These are phyloP conservation scores for Notiomystis cincta DNA, from an alignment of 2,113 vertebrate genomes.

Conservation along the genomic window DNA sequence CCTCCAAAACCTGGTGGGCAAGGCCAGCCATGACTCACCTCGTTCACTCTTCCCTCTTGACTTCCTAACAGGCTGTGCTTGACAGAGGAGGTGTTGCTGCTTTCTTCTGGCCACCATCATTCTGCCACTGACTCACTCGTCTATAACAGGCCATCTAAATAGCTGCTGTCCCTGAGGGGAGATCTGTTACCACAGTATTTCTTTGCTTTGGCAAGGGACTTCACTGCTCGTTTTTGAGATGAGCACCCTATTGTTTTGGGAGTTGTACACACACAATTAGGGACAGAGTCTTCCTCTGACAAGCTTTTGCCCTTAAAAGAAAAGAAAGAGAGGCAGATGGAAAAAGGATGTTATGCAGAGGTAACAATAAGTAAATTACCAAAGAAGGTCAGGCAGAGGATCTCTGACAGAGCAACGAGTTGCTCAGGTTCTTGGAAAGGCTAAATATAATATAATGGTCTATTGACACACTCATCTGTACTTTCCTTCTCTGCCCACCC, in stretches of 20 bases:
- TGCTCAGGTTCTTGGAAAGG: neutral
- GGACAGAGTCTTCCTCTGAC: neutral
- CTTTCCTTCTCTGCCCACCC: neutral
- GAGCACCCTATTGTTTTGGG: neutral
- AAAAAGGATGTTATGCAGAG: neutral
- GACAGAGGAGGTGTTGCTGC: neutral
- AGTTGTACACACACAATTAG: neutral
- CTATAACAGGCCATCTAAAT: neutral
- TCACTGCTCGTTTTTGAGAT: neutral
- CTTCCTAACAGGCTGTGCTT: neutral
- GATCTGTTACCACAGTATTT: neutral
- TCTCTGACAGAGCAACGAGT: neutral
- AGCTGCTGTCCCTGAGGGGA: neutral
- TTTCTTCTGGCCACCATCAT: neutral
- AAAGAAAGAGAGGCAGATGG: neutral
- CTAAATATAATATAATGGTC: neutral
- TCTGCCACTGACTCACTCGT: neutral
- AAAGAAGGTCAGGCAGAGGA: neutral
- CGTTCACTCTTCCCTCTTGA: neutral
- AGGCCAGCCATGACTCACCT: neutral
- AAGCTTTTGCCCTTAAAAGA: neutral
- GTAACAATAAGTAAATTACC: neutral
- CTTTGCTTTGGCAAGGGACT: neutral
- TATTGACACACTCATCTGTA: accelerated
- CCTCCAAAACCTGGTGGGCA: neutral